These are phyloP conservation scores for Phengaris alcon DNA, from an alignment of 2,888 invertebrate species.

Conservation along the genomic window DNA sequence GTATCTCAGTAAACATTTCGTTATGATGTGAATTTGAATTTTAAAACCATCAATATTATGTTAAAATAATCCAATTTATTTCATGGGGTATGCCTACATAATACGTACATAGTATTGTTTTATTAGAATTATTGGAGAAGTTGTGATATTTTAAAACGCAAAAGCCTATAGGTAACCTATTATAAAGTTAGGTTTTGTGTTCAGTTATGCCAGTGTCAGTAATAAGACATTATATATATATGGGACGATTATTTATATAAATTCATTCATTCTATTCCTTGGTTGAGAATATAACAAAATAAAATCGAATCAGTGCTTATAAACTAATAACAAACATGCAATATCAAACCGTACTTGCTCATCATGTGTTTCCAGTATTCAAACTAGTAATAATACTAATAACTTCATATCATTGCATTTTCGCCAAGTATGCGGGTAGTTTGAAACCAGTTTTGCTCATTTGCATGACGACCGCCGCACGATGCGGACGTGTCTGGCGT, in stretches of 20 bases:
- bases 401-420: not conserved
- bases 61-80: not conserved
- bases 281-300: too few species aligned
- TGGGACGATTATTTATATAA: not conserved
- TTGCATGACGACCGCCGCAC: conserved; percentile 42
- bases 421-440: not conserved
- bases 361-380: too few species aligned
- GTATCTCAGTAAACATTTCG: not conserved
- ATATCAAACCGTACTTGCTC: too few species aligned
- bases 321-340: too few species aligned
- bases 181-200: not conserved
- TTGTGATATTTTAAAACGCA: too few species aligned
- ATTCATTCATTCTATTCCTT: too few species aligned
- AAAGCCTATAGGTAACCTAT: too few species aligned
- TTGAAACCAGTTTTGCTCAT: conserved; percentile 37
- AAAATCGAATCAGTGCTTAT: too few species aligned
- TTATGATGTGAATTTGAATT: not conserved
- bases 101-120: not conserved
- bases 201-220: not conserved
- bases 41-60: not conserved
- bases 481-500: conserved; percentile 14
- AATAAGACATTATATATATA: not conserved
- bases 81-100: not conserved
- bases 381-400: too few species aligned
- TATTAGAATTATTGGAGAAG: not conserved